A percentile compares a stretch with the other conserved stretches of the same genome.
Evolutionary conservation across 2,113 vertebrate species (phyloP).

Genomic region (Indri indri): DNA sequence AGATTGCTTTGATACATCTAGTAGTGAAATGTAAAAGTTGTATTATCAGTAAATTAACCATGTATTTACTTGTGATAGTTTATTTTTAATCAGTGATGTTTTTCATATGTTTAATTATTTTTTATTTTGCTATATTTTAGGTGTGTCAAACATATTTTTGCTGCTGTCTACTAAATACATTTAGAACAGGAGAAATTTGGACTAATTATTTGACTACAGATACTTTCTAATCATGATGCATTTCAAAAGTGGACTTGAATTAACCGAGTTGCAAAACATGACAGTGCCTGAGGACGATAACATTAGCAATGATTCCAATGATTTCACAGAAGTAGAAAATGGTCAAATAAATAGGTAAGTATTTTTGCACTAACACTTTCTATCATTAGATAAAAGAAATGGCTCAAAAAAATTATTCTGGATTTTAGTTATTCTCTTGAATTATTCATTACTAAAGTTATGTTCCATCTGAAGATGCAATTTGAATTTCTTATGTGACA

Average conservation of each 20-base stretch:
- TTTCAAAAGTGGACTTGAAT: conserved; percentile 86
- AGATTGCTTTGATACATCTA: neutral
- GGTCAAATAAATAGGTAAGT: conserved; percentile 89
- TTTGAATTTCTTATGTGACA: conserved; percentile 86
- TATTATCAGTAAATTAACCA: neutral
- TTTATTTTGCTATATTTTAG: conserved; percentile 65
- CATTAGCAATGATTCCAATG: conserved; percentile 88
- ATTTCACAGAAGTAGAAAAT: conserved; percentile 88
- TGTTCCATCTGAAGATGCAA: conserved; percentile 82
- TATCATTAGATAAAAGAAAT: conserved; percentile 65
- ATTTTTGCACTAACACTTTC: conserved; percentile 70
- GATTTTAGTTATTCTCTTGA: conserved; percentile 78
- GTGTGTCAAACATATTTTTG: conserved; percentile 63
- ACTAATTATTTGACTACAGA: conserved; percentile 47
- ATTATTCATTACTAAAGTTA: conserved; percentile 84
- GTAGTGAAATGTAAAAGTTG: neutral
- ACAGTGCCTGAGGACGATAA: conserved; percentile 88
- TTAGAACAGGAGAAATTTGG: conserved; percentile 65
- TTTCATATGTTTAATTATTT: neutral
- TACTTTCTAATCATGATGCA: conserved; percentile 82
- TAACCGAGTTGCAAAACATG: conserved; percentile 89
- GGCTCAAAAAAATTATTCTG: conserved; percentile 77
- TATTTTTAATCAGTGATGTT: neutral
- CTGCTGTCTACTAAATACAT: conserved; percentile 60
- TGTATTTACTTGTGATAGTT: neutral